A percentile compares a stretch with the other conserved stretches of the same genome.
Evolutionary conservation across 2,113 vertebrate genomes (phyloP).

Genomic region (Chloebia gouldiae): DNA sequence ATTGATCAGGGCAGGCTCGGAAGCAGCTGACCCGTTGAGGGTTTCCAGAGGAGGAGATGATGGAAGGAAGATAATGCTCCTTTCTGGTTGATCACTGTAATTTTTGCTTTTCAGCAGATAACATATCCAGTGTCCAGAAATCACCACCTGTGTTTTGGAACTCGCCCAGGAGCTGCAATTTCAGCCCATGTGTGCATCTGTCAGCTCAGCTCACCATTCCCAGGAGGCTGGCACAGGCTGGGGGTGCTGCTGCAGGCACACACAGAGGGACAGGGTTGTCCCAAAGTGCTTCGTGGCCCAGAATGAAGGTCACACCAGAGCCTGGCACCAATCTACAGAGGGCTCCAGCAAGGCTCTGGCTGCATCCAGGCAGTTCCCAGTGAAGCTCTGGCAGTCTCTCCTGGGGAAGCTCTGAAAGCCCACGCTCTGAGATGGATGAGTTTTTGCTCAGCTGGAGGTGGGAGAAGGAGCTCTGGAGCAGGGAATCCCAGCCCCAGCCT

Average conservation of each 20-base stretch:
- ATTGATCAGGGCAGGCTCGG: slow-evolving; percentile 28
- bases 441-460: neutral
- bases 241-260: neutral
- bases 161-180: neutral
- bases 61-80: neutral
- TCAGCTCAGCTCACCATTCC: neutral
- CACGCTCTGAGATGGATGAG: neutral
- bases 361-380: neutral
- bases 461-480: neutral
- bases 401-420: neutral
- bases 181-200: neutral
- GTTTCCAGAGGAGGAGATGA: neutral
- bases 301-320: neutral
- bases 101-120: slow-evolving; percentile 29
- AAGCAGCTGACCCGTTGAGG: slow-evolving; percentile 20
- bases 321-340: neutral
- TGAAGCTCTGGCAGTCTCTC: neutral
- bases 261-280: neutral
- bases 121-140: slow-evolving; percentile 6
- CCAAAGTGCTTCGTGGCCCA: neutral
- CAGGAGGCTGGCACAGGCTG: neutral
- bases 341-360: neutral
- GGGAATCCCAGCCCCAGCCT: neutral
- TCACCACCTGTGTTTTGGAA: slow-evolving; percentile 46
- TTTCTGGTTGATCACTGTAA: slow-evolving; percentile 13